Evolutionary conservation across 2,113 vertebrate genomes (phyloP).

Genomic region (Tychaedon coryphoeus): DNA sequence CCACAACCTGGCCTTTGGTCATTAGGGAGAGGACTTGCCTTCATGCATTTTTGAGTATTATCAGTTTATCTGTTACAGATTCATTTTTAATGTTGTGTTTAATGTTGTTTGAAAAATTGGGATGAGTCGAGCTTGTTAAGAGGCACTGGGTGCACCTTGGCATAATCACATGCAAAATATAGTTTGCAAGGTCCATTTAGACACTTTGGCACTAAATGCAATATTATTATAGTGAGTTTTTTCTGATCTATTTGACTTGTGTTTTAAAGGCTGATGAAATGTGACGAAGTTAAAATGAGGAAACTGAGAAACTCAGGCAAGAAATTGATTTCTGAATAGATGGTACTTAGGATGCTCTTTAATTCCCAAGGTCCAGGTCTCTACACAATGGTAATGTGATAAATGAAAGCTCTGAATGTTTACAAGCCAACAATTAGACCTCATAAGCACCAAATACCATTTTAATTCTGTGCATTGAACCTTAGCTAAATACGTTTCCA

Average conservation of each 20-base stretch:
- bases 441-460: conserved; percentile 63
- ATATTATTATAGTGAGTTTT: background rate
- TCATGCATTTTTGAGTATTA: background rate
- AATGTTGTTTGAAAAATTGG: conserved; percentile 32
- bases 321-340: conserved; percentile 53
- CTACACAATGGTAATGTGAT: conserved; percentile 57
- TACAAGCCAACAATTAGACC: conserved; percentile 70
- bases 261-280: conserved; percentile 38
- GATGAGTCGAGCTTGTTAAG: background rate
- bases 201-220: background rate
- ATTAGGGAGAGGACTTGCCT: background rate
- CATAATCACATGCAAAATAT: background rate
- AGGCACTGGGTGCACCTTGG: background rate
- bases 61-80: background rate
- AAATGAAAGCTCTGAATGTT: conserved; percentile 65
- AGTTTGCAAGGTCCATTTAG: conserved; percentile 23
- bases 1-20: background rate
- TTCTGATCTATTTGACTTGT: conserved; percentile 7
- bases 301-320: background rate
- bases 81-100: conserved; percentile 28
- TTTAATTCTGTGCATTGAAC: conserved; percentile 71
- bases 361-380: conserved; percentile 45
- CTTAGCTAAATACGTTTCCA: conserved; percentile 61
- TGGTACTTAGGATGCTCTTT: conserved; percentile 14
- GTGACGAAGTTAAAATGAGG: conserved; percentile 15